phyloP scores from a whole-genome alignment of 2,113 vertebrate genomes.

The Paratilapia polleni region DNA sequence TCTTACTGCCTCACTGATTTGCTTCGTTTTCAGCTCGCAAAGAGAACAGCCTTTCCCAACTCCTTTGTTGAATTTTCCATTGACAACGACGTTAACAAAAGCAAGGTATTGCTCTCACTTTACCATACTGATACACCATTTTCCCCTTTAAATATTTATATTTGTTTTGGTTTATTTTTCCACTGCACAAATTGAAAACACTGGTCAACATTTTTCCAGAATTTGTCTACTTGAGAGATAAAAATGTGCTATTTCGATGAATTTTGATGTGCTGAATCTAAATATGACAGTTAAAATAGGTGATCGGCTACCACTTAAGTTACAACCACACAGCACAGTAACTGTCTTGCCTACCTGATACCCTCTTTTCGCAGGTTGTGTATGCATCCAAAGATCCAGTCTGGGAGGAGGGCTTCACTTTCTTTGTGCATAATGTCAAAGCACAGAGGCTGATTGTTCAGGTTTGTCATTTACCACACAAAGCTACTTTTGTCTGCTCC shows the following conservation, averaged over 20 bases:
- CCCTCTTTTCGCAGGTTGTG: conserved; percentile 79
- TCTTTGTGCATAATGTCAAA: conserved; percentile 87
- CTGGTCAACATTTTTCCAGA: not conserved
- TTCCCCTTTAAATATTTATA: too few relatives aligned
- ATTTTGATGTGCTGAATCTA: too few relatives aligned
- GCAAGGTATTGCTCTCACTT: conserved; percentile 86
- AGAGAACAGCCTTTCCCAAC: conserved; percentile 81
- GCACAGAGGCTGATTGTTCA: conserved; percentile 86
- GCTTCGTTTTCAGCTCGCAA: conserved; percentile 75
- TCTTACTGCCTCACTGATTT: not conserved
- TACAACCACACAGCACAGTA: not conserved
- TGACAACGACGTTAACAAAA: conserved; percentile 85
- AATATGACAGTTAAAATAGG: not conserved
- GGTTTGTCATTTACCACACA: conserved; percentile 72
- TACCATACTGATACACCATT: too few relatives aligned
- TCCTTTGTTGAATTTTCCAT: conserved; percentile 88
- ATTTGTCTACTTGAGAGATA: not conserved
- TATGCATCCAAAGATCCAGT: conserved; percentile 87
- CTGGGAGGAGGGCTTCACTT: conserved; percentile 93
- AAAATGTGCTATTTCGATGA: too few relatives aligned
- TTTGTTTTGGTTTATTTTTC: not conserved
- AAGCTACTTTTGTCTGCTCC: too few relatives aligned
- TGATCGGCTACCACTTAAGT: too few relatives aligned
- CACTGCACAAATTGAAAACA: not conserved
- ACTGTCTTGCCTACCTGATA: too few relatives aligned